Percentiles rank a stretch among this genome's conserved stretches.
phyloP scores from a whole-genome alignment of 53 echinoderm and acorn worm species.

The Henricia sp. region DNA sequence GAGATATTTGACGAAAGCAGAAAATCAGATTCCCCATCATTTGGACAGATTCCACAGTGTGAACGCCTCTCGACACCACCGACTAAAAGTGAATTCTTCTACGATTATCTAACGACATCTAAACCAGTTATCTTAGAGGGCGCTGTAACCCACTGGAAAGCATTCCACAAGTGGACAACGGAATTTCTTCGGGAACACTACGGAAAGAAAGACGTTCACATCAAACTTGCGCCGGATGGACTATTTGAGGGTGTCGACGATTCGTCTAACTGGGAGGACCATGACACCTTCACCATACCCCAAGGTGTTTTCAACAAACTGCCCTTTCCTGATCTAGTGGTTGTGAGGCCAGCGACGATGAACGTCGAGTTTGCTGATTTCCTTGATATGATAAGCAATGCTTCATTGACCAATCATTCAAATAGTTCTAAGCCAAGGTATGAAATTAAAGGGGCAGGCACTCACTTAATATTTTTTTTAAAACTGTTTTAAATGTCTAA shows the following conservation, averaged over 20 bases:
- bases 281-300: constrained; percentile 68
- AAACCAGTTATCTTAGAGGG: constrained; percentile 78
- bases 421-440: constrained; percentile 23
- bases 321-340: constrained; percentile 82
- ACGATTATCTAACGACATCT: constrained; percentile 73
- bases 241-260: constrained; percentile 90
- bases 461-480: no score
- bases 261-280: constrained; percentile 76
- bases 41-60: constrained; percentile 56
- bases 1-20: not conserved
- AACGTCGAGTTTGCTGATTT: constrained; percentile 88
- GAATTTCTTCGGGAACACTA: constrained; percentile 69
- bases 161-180: constrained; percentile 82
- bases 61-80: constrained; percentile 62
- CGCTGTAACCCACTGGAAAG: constrained; percentile 76
- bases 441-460: not conserved
- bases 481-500: no score
- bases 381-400: constrained; percentile 68
- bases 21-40: not conserved
- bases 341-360: constrained; percentile 87
- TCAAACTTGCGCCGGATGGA: constrained; percentile 90
- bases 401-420: not conserved
- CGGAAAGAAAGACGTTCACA: constrained; percentile 73
- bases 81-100: constrained; percentile 73
- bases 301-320: constrained; percentile 51